Evolutionary conservation across 2,113 vertebrate species (phyloP).

Genomic region (Siphamia tubifer): DNA sequence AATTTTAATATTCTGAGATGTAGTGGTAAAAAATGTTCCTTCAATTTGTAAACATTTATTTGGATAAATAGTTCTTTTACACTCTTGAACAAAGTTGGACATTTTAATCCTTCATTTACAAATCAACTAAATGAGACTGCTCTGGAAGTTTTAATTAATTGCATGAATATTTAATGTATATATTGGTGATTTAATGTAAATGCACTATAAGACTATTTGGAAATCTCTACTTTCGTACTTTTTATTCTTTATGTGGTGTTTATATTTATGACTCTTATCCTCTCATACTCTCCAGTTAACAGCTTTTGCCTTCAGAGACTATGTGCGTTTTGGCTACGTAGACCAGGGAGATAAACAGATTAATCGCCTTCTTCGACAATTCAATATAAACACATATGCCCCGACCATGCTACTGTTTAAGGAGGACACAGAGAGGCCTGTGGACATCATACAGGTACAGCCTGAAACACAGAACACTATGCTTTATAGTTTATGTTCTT

Average conservation of each 20-base stretch:
- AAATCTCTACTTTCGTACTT: neutral
- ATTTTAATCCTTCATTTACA: neutral
- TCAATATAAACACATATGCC: conserved; percentile 86
- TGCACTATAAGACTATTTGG: neutral
- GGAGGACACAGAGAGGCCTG: conserved; percentile 85
- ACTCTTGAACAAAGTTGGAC: no score
- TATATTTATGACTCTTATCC: neutral
- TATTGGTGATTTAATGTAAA: neutral
- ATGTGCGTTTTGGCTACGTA: conserved; percentile 91
- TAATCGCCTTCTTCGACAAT: conserved; percentile 80
- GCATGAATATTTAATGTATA: neutral
- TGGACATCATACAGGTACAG: conserved; percentile 89
- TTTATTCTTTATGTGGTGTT: neutral
- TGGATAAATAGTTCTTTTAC: neutral
- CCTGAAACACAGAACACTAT: neutral
- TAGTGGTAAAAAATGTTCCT: no score
- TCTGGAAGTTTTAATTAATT: no score
- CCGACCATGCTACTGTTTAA: conserved; percentile 94
- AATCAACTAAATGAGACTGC: no score
- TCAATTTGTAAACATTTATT: no score
- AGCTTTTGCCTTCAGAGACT: conserved; percentile 89
- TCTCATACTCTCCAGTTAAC: conserved; percentile 79
- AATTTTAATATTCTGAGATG: neutral
- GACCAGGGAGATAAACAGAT: conserved; percentile 79
- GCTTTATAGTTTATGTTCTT: no score